Conservation (phyloP, 1,140 invertebrate genomes). For the Centruroides sculpturatus region DNA sequence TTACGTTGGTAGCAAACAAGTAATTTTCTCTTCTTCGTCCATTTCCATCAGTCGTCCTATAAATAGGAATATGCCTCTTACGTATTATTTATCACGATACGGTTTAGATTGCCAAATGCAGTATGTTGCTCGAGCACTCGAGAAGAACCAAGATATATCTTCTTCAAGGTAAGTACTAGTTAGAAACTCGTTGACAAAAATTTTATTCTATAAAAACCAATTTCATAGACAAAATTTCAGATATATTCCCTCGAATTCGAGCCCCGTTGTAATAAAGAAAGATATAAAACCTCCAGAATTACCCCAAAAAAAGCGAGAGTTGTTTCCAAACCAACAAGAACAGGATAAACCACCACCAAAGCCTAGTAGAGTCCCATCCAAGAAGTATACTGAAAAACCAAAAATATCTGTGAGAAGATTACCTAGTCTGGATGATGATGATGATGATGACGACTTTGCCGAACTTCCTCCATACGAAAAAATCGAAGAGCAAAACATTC, state of each 20-base stretch:
- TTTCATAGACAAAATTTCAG: background rate
- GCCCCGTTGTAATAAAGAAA: no score
- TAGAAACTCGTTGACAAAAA: background rate
- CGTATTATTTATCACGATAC: constrained; percentile 36
- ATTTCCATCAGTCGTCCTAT: constrained; percentile 62
- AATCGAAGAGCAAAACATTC: background rate
- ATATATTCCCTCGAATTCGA: background rate
- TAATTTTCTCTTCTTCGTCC: constrained; percentile 70
- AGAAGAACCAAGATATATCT: constrained; percentile 1
- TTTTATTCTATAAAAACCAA: background rate
- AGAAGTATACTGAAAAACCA: constrained; percentile 4
- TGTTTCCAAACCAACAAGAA: background rate
- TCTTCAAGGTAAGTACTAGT: background rate
- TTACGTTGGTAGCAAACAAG: constrained; percentile 75
- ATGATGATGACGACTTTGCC: background rate
- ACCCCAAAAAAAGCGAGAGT: background rate
- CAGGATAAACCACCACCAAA: constrained; percentile 45
- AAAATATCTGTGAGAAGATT: background rate
- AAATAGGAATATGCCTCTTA: constrained; percentile 45
- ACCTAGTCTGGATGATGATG: background rate
- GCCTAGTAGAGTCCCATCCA: constrained; percentile 45
- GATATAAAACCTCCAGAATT: background rate
- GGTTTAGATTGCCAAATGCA: constrained; percentile 26
- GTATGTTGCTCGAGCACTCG: constrained; percentile 13
- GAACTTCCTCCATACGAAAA: background rate